Evolutionary conservation across 2,113 vertebrate genomes (phyloP).

Genomic region (Bubo scandiacus): DNA sequence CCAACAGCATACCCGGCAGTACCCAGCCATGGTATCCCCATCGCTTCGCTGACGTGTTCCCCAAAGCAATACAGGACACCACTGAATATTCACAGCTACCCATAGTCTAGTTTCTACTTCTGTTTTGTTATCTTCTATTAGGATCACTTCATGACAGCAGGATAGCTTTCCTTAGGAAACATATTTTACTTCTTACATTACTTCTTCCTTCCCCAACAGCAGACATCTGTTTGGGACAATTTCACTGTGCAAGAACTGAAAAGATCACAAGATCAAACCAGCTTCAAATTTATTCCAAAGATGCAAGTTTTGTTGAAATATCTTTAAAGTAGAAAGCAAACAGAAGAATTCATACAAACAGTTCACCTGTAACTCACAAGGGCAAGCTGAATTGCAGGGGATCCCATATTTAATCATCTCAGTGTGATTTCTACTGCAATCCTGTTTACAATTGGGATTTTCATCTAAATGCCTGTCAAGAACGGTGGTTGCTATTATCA

Average conservation of each 20-base stretch:
- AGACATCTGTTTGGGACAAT: background rate
- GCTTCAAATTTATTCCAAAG: background rate
- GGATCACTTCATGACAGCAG: background rate
- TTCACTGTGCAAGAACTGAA: background rate
- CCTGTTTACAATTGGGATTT: slow-evolving; percentile 44
- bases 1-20: rapidly evolving
- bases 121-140: background rate
- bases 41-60: rapidly evolving
- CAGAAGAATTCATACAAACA: background rate
- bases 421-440: slow-evolving; percentile 11
- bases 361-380: background rate
- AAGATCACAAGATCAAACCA: background rate
- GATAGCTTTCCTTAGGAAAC: background rate
- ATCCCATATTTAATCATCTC: slow-evolving; percentile 42
- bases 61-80: background rate
- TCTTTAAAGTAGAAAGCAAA: background rate
- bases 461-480: slow-evolving; percentile 33
- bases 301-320: background rate
- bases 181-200: background rate
- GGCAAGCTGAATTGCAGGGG: background rate
- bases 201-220: background rate
- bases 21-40: background rate
- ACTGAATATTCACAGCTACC: background rate
- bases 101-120: background rate
- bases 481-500: background rate